Evolutionary conservation across 2,113 vertebrate species (phyloP).

Genomic region (Stegostoma tigrinum): DNA sequence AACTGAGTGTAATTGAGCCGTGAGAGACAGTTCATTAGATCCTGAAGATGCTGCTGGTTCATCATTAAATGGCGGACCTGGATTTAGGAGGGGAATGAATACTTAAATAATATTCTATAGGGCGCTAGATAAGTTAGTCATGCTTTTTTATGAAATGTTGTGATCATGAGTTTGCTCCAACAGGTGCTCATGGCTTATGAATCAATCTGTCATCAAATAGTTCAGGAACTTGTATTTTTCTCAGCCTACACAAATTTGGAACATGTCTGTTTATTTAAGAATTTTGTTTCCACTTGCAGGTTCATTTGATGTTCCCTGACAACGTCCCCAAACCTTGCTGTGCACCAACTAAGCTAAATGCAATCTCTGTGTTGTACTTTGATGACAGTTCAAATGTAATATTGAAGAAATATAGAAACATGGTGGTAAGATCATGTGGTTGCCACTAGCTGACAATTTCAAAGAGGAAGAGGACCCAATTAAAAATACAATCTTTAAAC

Average conservation of each 20-base stretch:
- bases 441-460: constrained; percentile 70
- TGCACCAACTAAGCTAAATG: constrained; percentile 94
- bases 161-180: background rate
- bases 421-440: constrained; percentile 96
- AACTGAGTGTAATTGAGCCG: background rate
- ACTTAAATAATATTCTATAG: background rate
- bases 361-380: constrained; percentile 98
- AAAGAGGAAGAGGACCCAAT: constrained; percentile 50
- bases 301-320: constrained; percentile 98
- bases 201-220: background rate
- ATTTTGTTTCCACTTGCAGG: constrained; percentile 55
- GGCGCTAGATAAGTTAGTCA: background rate
- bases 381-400: constrained; percentile 98
- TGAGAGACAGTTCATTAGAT: background rate
- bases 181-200: background rate
- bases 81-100: background rate
- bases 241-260: background rate
- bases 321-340: constrained; percentile 98
- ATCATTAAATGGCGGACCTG: background rate
- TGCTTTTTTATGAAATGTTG: background rate
- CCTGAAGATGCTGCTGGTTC: background rate
- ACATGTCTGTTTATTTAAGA: background rate
- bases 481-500: constrained; percentile 46
- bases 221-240: background rate
- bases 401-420: constrained; percentile 98